Base-by-base conservation (phyloP, 2,113 vertebrate genomes). In the Cairina moschata region DNA sequence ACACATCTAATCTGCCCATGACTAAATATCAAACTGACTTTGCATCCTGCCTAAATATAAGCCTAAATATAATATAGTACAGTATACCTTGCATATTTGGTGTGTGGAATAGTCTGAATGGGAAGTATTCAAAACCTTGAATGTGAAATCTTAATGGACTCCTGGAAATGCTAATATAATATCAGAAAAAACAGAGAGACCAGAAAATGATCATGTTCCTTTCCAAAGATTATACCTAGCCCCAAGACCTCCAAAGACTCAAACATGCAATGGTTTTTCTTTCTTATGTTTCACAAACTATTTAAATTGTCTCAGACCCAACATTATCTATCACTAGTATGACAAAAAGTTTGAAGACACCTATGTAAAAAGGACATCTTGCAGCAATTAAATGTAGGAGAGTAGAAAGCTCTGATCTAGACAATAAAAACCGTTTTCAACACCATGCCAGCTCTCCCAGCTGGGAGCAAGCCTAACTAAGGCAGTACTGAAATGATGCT, bases 351-450 rank as follows among this genome's bases (percentile, higher is more conserved):
- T 88, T 63, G 90, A 94, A 81, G 65, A 78, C 38, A 90, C 29
- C n/a, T 87, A 85, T 88, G 76, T 91, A 32, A 71, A 93, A 88
- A 88, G 75, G 78, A 74, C 82, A 85, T 88, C 90, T 93, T 94
- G 75, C 82, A 86, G 65, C 52, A 90, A 90, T 86, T 91, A 86
- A 90, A 75, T 31, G 29, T 44, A 93, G 78, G 48, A 77, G 78
- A 86, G 55, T 38, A 60, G 29, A 79, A 75, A 86, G 56, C 80
- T 95, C 79, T 91, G 90, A 83, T 83, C 71, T 88, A 83, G 75
- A 94, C 91, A 94, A 73, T 69, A 83, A 95, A 83, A 75, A 83
- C 63, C 32, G 44, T 90, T 91, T 94, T 88, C 82, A 95, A 66
- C 55, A 66, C 13, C 4, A 66, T 50, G 55, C 90, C 78, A 85